Evolutionary conservation across 1,140 invertebrate genomes (phyloP), one percentile per base, ranked within the genome.

Genomic region (Anastrepha obliqua): DNA sequence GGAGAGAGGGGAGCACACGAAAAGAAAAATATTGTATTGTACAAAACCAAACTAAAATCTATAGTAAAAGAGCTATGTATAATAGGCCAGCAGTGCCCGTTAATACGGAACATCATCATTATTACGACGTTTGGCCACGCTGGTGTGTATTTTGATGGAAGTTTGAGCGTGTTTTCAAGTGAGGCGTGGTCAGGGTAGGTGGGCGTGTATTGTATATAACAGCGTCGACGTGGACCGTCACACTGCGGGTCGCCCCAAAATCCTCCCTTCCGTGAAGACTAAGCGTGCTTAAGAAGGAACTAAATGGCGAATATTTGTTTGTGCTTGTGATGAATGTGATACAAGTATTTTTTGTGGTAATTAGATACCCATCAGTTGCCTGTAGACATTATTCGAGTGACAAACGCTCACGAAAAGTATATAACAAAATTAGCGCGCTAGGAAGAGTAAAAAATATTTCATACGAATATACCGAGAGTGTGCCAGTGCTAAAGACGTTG

Each of bases 151-250:
- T 7, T 62, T 17, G 13, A 62, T 44, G 9, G 60, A 17, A 74
- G 39, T 44, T 44, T n/a, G 39, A 42, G 67, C 67, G 67, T 81
- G 44, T 81, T 42, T 78, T 55, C 15, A 55, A n/a, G n/a, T 20
- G 67, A 55, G 74, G 47, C 8, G 11, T 20, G 47, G 74, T 29
- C 8, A 51, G 74, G 17, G 47, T 9, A 55, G 74, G 42, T 81
- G 47, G 44, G 47, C 47, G 51, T 81, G 74, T 67, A 20, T 67
- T 67, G 29, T 55, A 67, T 67, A 39, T 55, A 81, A 55, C 74
- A 81, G 74, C 44, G 74, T 58, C 74, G 74, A 81, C 74, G 74
- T 81, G 74, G 74, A 81, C 74, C 74, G 74, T 81, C 74, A 81
- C 74, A 55, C 74, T 81, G 74, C 17, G 47, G n/a, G 7, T 55